phyloP scores from a whole-genome alignment of 2,888 invertebrate species.

The Dendrolimus pini region DNA sequence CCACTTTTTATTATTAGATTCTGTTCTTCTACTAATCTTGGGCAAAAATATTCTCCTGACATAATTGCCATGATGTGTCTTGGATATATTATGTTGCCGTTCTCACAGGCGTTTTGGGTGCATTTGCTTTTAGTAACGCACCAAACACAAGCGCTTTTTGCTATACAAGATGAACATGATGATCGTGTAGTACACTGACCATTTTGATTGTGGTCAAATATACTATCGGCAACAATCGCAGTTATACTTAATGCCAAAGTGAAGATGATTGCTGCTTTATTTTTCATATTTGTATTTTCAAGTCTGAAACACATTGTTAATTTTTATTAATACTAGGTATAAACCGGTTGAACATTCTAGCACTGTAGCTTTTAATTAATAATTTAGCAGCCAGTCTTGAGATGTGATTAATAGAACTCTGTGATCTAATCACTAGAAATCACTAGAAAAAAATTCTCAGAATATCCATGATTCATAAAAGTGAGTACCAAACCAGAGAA shows the following conservation, averaged over 20 bases:
- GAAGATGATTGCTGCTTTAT: neutral
- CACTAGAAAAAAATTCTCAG: no score
- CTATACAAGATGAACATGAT: constrained; percentile 45
- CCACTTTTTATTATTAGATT: constrained; percentile 39
- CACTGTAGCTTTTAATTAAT: no score
- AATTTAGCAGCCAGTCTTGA: no score
- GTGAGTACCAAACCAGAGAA: no score
- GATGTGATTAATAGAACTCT: no score
- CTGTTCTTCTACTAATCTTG: constrained; percentile 37
- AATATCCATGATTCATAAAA: no score
- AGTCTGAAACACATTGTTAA: neutral
- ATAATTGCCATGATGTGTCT: constrained; percentile 38
- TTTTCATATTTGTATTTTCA: neutral
- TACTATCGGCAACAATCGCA: neutral
- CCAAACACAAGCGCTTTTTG: constrained; percentile 44
- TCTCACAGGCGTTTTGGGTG: constrained; percentile 49
- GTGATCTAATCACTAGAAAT: no score
- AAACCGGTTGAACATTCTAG: neutral
- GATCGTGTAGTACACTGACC: constrained; percentile 25
- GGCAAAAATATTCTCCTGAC: constrained; percentile 52
- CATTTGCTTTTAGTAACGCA: constrained; percentile 58
- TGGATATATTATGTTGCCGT: constrained; percentile 56
- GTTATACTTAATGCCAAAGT: neutral
- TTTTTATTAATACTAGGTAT: no score
- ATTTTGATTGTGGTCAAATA: constrained; percentile 7